These are phyloP conservation scores for Pterois miles DNA, from an alignment of 2,797 vertebrate genomes.

Conservation along the genomic window DNA sequence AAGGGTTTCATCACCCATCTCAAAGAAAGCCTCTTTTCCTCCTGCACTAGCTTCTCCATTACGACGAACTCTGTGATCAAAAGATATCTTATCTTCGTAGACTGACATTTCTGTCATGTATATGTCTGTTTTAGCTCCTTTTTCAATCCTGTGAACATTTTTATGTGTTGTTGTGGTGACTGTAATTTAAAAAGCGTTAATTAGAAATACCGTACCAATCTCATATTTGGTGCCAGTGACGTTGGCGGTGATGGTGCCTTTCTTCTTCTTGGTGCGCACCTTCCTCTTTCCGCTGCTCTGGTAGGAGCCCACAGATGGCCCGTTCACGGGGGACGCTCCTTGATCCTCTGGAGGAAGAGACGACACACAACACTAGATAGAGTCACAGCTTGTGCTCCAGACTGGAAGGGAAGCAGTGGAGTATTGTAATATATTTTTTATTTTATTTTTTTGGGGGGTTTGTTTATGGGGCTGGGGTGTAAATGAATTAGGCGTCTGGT, in stretches of 20 bases:
- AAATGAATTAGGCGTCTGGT: conserved; percentile 51
- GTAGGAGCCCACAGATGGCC: conserved; percentile 87
- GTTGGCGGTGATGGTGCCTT: conserved; percentile 91
- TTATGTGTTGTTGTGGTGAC: neutral
- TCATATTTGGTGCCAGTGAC: conserved; percentile 97
- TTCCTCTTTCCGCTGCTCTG: conserved; percentile 91
- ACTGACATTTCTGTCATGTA: neutral
- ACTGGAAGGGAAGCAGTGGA: conserved; percentile 3
- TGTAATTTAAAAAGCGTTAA: neutral
- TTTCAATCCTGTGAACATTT: neutral
- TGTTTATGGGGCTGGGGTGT: conserved; percentile 48
- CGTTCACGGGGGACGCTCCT: conserved; percentile 87
- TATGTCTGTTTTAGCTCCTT: neutral
- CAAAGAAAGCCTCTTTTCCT: conserved; percentile 23
- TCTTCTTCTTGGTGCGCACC: conserved; percentile 92
- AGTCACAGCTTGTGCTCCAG: conserved; percentile 60
- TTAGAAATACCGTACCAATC: conserved; percentile 86
- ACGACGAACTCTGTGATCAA: conserved; percentile 3
- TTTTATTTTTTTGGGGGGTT: conserved; percentile 48
- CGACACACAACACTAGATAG: conserved; percentile 46
- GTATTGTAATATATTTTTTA: conserved; percentile 50
- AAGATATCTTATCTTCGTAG: neutral
- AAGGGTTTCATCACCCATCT: conserved; percentile 20
- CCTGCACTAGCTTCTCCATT: neutral
- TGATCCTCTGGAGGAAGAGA: conserved; percentile 85